phyloP scores from a whole-genome alignment of 92 coral and sea anemone species.

The Scolanthus callimorphus region DNA sequence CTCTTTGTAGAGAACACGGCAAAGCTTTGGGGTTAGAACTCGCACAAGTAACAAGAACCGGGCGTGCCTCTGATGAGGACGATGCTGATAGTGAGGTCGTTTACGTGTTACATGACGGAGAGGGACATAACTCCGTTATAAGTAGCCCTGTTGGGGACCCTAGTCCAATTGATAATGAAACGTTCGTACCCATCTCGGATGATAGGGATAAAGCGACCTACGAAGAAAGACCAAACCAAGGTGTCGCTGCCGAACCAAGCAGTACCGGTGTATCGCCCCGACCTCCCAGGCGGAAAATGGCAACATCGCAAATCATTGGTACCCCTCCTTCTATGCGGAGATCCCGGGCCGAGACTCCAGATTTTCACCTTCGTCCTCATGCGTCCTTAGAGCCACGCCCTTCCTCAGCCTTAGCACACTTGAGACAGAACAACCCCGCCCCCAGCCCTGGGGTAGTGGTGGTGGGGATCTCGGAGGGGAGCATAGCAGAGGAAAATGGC shows the following conservation, averaged over 20 bases:
- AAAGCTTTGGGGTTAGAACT: conserved; percentile 71
- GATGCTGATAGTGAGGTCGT: conserved; percentile 48
- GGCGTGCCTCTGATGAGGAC: conserved; percentile 26
- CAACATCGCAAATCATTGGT: not conserved
- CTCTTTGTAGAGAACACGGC: conserved; percentile 47
- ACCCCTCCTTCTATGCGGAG: not conserved
- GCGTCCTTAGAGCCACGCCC: conserved; percentile 34
- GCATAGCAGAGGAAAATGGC: conserved; percentile 52
- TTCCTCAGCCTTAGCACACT: conserved; percentile 57
- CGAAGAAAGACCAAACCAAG: not conserved
- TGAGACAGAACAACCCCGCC: conserved; percentile 55
- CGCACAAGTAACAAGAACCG: conserved; percentile 71
- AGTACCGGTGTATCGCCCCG: not conserved
- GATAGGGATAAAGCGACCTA: not conserved
- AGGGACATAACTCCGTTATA: conserved; percentile 64
- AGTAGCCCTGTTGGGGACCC: conserved; percentile 10
- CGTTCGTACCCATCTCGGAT: not conserved
- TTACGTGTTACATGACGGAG: conserved; percentile 61
- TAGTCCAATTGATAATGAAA: not conserved
- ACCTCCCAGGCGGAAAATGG: not conserved
- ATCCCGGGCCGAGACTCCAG: not conserved
- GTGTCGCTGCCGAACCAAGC: not conserved
- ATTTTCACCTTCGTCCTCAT: not conserved
- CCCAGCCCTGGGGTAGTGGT: conserved; percentile 77
- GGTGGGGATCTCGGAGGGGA: conserved; percentile 68